These are phyloP conservation scores for Leucoraja ocellata DNA, from an alignment of 2,797 vertebrate species.

Conservation along the genomic window DNA sequence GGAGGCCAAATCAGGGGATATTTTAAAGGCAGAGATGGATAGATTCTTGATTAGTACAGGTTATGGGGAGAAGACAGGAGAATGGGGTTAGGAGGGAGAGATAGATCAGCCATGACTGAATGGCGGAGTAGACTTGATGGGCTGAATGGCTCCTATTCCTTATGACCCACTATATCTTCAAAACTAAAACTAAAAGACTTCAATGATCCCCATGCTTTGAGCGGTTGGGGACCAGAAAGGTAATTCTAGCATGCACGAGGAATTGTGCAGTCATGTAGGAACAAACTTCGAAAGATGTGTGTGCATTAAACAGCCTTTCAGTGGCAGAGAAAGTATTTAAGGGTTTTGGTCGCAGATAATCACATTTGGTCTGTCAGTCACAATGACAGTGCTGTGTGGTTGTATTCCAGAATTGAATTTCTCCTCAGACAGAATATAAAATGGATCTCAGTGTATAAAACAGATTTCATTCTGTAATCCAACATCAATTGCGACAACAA, in stretches of 20 bases:
- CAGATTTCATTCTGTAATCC: slow-evolving; percentile 14
- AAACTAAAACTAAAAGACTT: no score
- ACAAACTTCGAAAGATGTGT: not conserved
- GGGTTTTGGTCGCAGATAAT: not conserved
- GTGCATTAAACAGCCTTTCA: not conserved
- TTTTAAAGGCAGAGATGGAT: no score
- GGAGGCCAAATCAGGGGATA: no score
- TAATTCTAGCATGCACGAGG: not conserved
- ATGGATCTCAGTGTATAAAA: slow-evolving; percentile 14
- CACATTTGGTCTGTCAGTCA: not conserved
- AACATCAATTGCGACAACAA: slow-evolving; percentile 3
- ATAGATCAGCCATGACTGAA: no score
- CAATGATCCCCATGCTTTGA: not conserved
- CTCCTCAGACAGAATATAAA: slow-evolving; percentile 19
- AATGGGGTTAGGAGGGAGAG: no score
- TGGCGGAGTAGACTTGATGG: no score
- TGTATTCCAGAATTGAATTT: slow-evolving; percentile 22
- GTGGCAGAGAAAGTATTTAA: not conserved
- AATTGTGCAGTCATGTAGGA: not conserved
- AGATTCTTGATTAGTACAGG: no score
- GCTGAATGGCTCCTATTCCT: no score
- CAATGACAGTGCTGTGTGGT: not conserved
- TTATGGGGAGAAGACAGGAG: no score
- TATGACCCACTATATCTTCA: no score
- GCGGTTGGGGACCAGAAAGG: not conserved